Evolutionary conservation across 2,888 invertebrate genomes (phyloP), one percentile per base, ranked within the genome.

Genomic region (Apodemia hepburni): DNA sequence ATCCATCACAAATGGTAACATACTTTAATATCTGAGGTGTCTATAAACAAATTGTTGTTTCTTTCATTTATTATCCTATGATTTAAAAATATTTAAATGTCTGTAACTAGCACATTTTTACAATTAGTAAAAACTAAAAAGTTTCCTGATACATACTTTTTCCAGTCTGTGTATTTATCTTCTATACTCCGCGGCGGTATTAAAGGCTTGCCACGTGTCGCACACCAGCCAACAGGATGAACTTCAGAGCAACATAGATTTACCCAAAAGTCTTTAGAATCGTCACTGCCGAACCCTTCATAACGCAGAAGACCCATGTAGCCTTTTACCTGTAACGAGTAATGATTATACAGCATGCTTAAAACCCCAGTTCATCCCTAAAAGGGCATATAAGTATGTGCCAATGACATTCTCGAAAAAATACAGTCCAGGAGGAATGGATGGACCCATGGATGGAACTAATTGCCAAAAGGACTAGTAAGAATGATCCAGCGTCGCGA

Each of bases 211-310:
- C 98, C 98, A 66, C 98, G 94, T 0, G 97, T 97, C 4, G 98
- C 98, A 88, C 98, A 98, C 98, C 99, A 99, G 7, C 99, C 99
- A 5, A 99, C 98, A 17, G 98, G 97, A 86, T 98, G 98, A n/a
- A 99, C 97, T 78, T 97, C 96, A 22, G 97, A 96, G 66, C 97
- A 97, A 84, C 98, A 98, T 60, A 99, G 90, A 75, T 98, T 98
- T 6, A 98, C 96, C 99, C 99, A 99, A 83, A 99, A 99, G 84
- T 99, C 99, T 82, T 97, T 96, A 33, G 96, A 94, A 64, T 94
- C 92, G 79, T 98, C 97, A 68, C 94, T 94, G 35, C 97, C 98
- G 80, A 98, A 98, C 7, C 99, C 99, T 91, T 99, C 98, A 81
- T 98, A 99, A 65, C 96, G 93, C 73, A 96, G 84, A 59, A 96